A percentile compares a stretch with the other conserved stretches of the same genome.
Evolutionary conservation across 53 echinoderm and acorn worm genomes (phyloP).

Genomic region (Actinopyga echinites): DNA sequence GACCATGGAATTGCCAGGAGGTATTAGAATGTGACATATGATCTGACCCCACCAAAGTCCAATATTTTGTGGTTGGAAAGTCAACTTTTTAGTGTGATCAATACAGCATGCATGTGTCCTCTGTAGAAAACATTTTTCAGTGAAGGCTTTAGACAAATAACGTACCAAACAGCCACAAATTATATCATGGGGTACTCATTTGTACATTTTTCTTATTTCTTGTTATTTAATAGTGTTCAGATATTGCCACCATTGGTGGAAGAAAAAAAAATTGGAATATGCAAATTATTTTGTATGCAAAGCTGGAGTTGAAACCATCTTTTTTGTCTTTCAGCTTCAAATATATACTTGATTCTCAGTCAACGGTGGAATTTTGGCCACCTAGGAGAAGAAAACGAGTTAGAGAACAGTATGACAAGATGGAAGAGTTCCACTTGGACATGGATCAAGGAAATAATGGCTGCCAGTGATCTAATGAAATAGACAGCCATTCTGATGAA

Average conservation of each 20-base stretch:
- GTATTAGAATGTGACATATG: no score
- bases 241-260: background rate
- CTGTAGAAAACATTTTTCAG: no score
- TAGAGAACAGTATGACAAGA: background rate
- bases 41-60: no score
- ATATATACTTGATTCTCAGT: slow-evolving; percentile 40
- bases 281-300: background rate
- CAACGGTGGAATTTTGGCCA: slow-evolving; percentile 48
- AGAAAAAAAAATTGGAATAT: no score
- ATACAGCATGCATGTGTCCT: no score
- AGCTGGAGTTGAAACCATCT: background rate
- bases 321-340: slow-evolving; percentile 32
- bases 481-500: no score
- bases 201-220: background rate
- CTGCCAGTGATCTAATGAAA: background rate
- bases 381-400: background rate
- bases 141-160: no score
- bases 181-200: background rate
- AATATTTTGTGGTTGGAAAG: no score
- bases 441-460: background rate
- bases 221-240: background rate
- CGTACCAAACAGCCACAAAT: no score
- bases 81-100: no score
- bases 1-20: background rate
- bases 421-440: background rate